Evolutionary conservation across 2,797 vertebrate species (phyloP), one percentile per base, ranked within the genome.

Genomic region (Taeniopygia guttata): DNA sequence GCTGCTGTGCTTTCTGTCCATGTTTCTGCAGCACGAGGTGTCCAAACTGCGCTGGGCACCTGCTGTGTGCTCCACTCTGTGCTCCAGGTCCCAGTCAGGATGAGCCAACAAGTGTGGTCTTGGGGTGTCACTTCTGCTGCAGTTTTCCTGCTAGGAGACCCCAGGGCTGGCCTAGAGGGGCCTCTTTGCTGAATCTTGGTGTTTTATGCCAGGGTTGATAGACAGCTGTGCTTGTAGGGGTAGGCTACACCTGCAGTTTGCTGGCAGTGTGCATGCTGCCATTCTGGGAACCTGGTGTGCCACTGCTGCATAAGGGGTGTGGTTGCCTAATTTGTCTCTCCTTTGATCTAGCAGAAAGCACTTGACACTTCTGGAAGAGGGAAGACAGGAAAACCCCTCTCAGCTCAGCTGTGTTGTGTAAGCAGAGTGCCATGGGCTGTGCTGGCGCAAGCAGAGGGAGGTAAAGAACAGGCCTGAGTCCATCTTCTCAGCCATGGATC

Each of bases 291-390:
- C 73, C 82, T 75, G 91, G 36, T 4, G 2, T 89, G 82, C 68
- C 43, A 30, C 60, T 59, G 40, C 87, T 45, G 45, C 85, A 5
- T 75, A 85, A 78, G 29, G 38, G 83, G 14, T 78, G 58, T 75
- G 82, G 90, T 52, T 75, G 85, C 89, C 87, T 89, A 52, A 92
- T 94, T 81, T 80, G 51, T 55, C 59, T 87, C 58, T 93, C 66
- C 87, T 87, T 95, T 87, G 79, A 81, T 85, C 66, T 75, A 17
- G 36, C 58, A 76, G 75, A 89, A 89, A 72, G 54, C 38, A 77
- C 56, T 68, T 76, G 90, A 30, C 42, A 30, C 34, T 81, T 95
- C n/a, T 84, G 92, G 82, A 90, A 81, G 63, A 89, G 82, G 30
- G 38, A 78, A 64, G 64, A 70, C 30, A 29, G 85, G 84, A 89